A percentile compares a stretch with the other conserved stretches of the same genome.
phyloP scores from a whole-genome alignment of 2,888 invertebrate genomes.

The Conops quadrifasciatus region DNA sequence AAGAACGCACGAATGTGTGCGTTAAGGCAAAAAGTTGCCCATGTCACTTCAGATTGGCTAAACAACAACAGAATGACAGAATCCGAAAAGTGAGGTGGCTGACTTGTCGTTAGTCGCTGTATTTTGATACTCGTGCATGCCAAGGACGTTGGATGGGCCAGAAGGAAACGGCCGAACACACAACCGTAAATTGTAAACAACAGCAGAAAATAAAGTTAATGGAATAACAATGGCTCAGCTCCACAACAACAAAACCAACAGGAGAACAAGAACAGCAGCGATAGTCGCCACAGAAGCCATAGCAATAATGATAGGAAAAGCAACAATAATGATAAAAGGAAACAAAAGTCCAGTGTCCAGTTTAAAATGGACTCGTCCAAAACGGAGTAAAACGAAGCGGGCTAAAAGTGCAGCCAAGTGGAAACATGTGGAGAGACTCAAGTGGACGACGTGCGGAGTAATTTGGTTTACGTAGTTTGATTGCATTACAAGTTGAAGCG shows the following conservation, averaged over 20 bases:
- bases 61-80: background rate
- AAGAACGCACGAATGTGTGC: too few relatives aligned
- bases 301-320: background rate
- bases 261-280: background rate
- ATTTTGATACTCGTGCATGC: background rate
- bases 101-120: background rate
- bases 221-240: conserved; percentile 43
- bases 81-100: background rate
- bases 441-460: conserved; percentile 28
- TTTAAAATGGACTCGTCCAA: background rate
- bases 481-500: conserved; percentile 33
- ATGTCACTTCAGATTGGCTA: conserved; percentile 13
- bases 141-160: background rate
- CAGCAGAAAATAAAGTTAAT: conserved; percentile 45
- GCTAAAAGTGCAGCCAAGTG: conserved; percentile 34
- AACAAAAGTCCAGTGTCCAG: conserved; percentile 11
- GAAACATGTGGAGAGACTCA: conserved; percentile 36
- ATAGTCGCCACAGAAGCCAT: background rate
- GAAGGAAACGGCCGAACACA: conserved; percentile 10
- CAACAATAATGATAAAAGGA: conserved; percentile 15
- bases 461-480: conserved; percentile 34
- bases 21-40: too few relatives aligned
- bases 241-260: background rate
- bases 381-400: conserved; percentile 18
- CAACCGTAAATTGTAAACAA: conserved; percentile 48